Evolutionary conservation across 2,113 vertebrate genomes (phyloP).

Genomic region (Camarhynchus parvulus): DNA sequence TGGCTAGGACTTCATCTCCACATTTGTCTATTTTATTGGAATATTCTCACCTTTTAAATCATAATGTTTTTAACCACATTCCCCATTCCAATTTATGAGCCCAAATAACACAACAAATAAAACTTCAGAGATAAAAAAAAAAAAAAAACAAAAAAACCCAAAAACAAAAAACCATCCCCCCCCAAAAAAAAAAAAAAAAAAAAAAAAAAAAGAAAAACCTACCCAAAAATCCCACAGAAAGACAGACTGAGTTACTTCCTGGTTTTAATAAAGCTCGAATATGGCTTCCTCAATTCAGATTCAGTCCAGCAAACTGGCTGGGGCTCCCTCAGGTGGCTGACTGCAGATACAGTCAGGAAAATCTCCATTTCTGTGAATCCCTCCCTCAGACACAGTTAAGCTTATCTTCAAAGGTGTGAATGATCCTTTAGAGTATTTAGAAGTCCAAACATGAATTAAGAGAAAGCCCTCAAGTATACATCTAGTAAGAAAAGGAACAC

Average conservation of each 20-base stretch:
- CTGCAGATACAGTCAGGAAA: neutral
- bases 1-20: neutral
- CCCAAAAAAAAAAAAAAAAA: neutral
- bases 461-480: neutral
- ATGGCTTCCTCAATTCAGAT: neutral
- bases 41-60: neutral
- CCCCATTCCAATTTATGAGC: neutral
- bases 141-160: no score
- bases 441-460: neutral
- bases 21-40: neutral
- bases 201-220: no score
- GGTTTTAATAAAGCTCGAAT: neutral
- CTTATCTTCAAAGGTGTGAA: neutral
- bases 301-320: neutral
- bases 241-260: neutral
- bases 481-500: neutral
- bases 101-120: neutral
- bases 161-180: no score
- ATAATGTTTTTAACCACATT: neutral
- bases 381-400: neutral
- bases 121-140: neutral
- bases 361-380: neutral
- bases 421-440: neutral
- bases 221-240: neutral
- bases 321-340: constrained; percentile 43